Evolutionary conservation across 2,797 vertebrate species (phyloP), one percentile per base, ranked within the genome.

Genomic region (Pteropus rufus): DNA sequence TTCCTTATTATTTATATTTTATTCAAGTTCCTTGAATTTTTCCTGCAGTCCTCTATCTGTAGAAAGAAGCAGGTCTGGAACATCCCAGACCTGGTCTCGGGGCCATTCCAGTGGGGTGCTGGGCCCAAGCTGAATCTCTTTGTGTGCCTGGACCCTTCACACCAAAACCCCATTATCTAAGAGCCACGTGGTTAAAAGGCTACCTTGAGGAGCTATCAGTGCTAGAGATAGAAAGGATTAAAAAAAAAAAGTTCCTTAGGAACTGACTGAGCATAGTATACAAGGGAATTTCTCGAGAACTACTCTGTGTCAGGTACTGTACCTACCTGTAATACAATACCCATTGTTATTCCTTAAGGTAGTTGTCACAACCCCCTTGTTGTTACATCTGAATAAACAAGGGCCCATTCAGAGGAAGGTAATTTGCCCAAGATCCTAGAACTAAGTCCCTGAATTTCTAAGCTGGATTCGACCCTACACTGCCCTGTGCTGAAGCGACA

Each of bases 191-290:
- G 65, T 58, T 56, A 73, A 73, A 64, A 73, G 58, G 3, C 46
- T 49, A 16, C 31, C 2, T 39, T 58, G 8, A 21, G n/a, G 26
- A 36, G 54, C 70, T 79, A n/a, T 75, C 58, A 52, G 9, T 65
- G 52, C 80, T 95, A 54, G 36, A 92, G 29, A 72, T 29, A 58
- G 88, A 95, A 93, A 89, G 54, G 39, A 85, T 87, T 85, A 89
- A 77, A 76, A 44, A 26, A 26, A 31, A 91, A 84, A 39, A 67
- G 12, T 34, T 89, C 21, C 70, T 70, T 58, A 54, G 60, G n/a
- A 41, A 41, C 41, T 41, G 65, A 76, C 10, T 31, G 56, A 79
- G 41, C 67, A 64, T 24, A 75, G 41, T 72, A 64, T 23, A 34
- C 14, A 34, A 90, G 70, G 41, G 11, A 29, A 70, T 79, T 93